Base-by-base conservation (phyloP, 2,888 invertebrate species). In the Caenorhabditis afra region DNA sequence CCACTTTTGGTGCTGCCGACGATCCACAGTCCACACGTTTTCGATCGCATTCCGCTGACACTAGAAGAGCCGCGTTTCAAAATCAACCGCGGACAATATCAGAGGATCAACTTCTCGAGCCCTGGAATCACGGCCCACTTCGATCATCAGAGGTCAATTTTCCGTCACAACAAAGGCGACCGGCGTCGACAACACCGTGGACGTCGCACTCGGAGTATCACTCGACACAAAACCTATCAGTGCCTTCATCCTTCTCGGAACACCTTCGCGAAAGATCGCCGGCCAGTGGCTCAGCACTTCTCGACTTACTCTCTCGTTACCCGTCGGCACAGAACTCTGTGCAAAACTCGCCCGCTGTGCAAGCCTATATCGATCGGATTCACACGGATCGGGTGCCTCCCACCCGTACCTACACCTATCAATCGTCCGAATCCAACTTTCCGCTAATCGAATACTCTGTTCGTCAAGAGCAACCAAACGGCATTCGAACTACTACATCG, bases 211-310 rank as follows among this genome's bases (percentile, higher is more conserved):
- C 70, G 11, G 74, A 79, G 64, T 65, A 74, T 59, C 70, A 66
- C 39, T 57, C 62, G 53, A 20, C 57, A 29, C 76, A 64, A 23
- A 77, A 73, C 64, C 66, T 78, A 55, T 66, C 71, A 57, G 66
- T 78, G 20, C 73, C 79, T 14, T 58, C 79, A 52, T 59, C 71
- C 58, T 80, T 80, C 68, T 45, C 75, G 49, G 81, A 84, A 77
- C 84, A 84, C 64, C 80, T 86, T 52, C 81, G 83, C 37, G 84
- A 86, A 66, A 68, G 83, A 71, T 82, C 83, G 35, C 86, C 86
- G 23, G 79, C 83, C n/a, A 82, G 82, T 62, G 81, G 83, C 45
- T 83, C 86, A 35, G 86, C 86, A 22, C 81, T 86, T 57, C 79
- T 82, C 67, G 77, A 83, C 61, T 79, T 86, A n/a, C 79, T 86